Evolutionary conservation across 2,888 invertebrate species (phyloP).

Genomic region (Diplolepis rosae): DNA sequence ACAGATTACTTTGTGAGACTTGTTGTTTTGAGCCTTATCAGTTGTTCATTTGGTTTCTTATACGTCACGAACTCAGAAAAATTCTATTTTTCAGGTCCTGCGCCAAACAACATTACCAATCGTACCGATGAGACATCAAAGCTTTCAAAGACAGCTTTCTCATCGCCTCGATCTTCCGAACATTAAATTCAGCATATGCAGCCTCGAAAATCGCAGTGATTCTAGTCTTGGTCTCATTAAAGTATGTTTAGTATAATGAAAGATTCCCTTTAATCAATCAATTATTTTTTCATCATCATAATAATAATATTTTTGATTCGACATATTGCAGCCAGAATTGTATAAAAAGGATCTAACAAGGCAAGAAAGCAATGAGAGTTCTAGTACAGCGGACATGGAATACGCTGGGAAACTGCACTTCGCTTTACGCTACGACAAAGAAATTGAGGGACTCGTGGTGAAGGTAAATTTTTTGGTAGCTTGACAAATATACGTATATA

Average conservation of each 20-base stretch:
- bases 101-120: conserved; percentile 89
- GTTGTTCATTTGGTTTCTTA: too few species aligned
- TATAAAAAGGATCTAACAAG: conserved; percentile 85
- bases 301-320: neutral
- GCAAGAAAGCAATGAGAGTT: conserved; percentile 83
- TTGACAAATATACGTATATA: neutral
- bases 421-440: conserved; percentile 86
- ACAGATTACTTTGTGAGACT: too few species aligned
- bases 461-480: conserved; percentile 77
- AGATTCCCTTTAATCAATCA: neutral
- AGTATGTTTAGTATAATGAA: conserved; percentile 72
- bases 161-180: conserved; percentile 86
- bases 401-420: conserved; percentile 89
- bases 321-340: conserved; percentile 80
- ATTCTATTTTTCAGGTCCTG: conserved; percentile 83
- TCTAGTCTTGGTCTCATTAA: conserved; percentile 84
- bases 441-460: conserved; percentile 86
- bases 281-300: neutral
- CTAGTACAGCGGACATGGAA: conserved; percentile 80
- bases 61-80: too few species aligned
- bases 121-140: conserved; percentile 87
- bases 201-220: conserved; percentile 81
- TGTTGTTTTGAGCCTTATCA: too few species aligned
- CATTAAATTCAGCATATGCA: conserved; percentile 87
- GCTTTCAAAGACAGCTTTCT: conserved; percentile 87